Evolutionary conservation across 2,888 invertebrate species (phyloP).

Genomic region (Ornithoptera priamus): DNA sequence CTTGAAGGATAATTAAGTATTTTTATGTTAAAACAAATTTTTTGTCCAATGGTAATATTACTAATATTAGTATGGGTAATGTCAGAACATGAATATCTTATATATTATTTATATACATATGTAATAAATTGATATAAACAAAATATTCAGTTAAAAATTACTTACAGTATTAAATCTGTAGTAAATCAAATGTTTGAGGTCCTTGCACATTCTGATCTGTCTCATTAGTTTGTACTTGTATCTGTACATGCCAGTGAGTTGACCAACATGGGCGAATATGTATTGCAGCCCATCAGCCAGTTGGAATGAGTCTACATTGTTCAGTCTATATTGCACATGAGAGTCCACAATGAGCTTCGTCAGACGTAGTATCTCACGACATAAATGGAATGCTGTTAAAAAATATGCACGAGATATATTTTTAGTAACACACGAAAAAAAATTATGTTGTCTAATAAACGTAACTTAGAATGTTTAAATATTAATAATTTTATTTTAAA

Average conservation of each 20-base stretch:
- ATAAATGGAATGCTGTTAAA: conserved; percentile 95
- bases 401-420: neutral
- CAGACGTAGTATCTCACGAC: conserved; percentile 98
- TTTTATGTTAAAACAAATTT: too few species aligned
- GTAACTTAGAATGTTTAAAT: too few species aligned
- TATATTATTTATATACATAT: too few species aligned
- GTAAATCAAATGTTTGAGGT: conserved; percentile 99
- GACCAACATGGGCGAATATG: conserved; percentile 99
- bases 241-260: conserved; percentile 99
- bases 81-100: too few species aligned
- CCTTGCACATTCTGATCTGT: conserved; percentile 99
- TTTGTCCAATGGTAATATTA: neutral
- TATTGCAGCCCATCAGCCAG: conserved; percentile 99
- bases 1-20: too few species aligned
- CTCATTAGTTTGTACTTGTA: conserved; percentile 99
- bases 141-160: neutral
- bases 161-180: conserved; percentile 98
- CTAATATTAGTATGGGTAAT: neutral
- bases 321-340: conserved; percentile 98
- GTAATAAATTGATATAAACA: too few species aligned
- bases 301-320: conserved; percentile 99
- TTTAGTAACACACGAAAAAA: too few species aligned
- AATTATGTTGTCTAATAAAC: too few species aligned
- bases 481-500: too few species aligned
- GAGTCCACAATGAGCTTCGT: conserved; percentile 99